phyloP scores from a whole-genome alignment of 2,888 invertebrate genomes.

The Orthonevra nobilis region DNA sequence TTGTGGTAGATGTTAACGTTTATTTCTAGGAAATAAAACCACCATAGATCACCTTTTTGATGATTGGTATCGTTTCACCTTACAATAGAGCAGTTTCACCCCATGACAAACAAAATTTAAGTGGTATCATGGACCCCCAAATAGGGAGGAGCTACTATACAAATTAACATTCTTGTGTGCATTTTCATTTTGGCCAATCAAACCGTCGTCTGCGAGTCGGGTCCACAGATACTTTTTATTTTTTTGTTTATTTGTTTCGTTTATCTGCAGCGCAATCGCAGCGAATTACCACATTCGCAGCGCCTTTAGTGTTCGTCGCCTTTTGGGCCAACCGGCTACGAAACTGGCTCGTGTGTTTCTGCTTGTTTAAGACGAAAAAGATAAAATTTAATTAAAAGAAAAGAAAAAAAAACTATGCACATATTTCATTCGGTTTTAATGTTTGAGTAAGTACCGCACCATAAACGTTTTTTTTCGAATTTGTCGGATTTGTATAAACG shows the following conservation, averaged over 20 bases:
- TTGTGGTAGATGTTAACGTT: constrained; percentile 30
- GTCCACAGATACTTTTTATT: constrained; percentile 41
- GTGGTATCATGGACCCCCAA: constrained; percentile 24
- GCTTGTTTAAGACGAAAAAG: constrained; percentile 31
- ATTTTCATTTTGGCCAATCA: constrained; percentile 38
- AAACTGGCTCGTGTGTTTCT: constrained; percentile 25
- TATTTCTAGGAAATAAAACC: constrained; percentile 50
- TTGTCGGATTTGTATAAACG: too few species aligned
- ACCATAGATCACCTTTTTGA: constrained; percentile 48
- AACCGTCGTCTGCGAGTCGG: not conserved
- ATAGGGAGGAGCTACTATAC: constrained; percentile 44
- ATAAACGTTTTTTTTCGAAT: constrained; percentile 43
- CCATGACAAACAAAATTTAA: not conserved
- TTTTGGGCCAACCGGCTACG: constrained; percentile 20
- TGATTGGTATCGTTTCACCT: constrained; percentile 58
- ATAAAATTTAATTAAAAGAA: constrained; percentile 2
- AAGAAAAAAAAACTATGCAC: constrained; percentile 44
- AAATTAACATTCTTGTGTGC: constrained; percentile 30
- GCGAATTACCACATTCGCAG: constrained; percentile 54
- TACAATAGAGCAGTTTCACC: constrained; percentile 13
- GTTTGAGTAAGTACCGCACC: constrained; percentile 59
- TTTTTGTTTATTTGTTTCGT: too few species aligned
- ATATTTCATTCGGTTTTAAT: constrained; percentile 63
- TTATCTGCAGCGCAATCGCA: constrained; percentile 50
- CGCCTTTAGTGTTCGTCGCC: constrained; percentile 23